phyloP scores from a whole-genome alignment of 2,888 invertebrate species.

The Hermaeophaga mercurialis region DNA sequence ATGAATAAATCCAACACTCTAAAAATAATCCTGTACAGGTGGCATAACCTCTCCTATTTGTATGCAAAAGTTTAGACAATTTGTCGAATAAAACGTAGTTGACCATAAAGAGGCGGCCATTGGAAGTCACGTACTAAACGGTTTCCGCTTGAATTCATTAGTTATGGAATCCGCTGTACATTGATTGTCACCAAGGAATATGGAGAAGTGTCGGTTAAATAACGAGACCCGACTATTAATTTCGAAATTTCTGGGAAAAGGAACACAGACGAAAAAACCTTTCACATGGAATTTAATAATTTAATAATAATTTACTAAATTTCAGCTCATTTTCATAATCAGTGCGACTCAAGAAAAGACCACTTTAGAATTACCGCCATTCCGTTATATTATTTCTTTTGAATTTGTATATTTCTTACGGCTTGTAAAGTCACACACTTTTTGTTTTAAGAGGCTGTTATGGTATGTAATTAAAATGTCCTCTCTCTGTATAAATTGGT shows the following conservation, averaged over 20 bases:
- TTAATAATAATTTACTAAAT: too few species aligned
- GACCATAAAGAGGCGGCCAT: slow-evolving; percentile 50
- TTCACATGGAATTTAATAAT: too few species aligned
- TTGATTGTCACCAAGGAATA: slow-evolving; percentile 52
- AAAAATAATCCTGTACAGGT: neutral
- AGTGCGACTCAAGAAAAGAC: too few species aligned
- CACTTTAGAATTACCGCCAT: too few species aligned
- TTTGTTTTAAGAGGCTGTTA: too few species aligned
- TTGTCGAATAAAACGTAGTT: slow-evolving; percentile 47
- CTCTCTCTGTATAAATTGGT: too few species aligned
- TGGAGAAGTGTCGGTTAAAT: slow-evolving; percentile 29
- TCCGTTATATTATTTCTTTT: too few species aligned
- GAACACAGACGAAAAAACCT: neutral
- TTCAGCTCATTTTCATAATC: too few species aligned
- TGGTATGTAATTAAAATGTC: too few species aligned
- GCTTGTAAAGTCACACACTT: too few species aligned
- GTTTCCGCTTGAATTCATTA: slow-evolving; percentile 53
- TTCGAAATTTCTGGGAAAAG: slow-evolving; percentile 5
- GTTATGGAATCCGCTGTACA: slow-evolving; percentile 53
- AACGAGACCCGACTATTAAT: slow-evolving; percentile 33
- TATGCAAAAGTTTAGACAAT: slow-evolving; percentile 49
- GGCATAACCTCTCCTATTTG: slow-evolving; percentile 42
- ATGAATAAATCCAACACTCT: neutral
- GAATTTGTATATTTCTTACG: too few species aligned
- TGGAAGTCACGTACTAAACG: slow-evolving; percentile 52